These are phyloP conservation scores for Acinonyx jubatus DNA, from an alignment of 2,113 vertebrate species.

Conservation along the genomic window DNA sequence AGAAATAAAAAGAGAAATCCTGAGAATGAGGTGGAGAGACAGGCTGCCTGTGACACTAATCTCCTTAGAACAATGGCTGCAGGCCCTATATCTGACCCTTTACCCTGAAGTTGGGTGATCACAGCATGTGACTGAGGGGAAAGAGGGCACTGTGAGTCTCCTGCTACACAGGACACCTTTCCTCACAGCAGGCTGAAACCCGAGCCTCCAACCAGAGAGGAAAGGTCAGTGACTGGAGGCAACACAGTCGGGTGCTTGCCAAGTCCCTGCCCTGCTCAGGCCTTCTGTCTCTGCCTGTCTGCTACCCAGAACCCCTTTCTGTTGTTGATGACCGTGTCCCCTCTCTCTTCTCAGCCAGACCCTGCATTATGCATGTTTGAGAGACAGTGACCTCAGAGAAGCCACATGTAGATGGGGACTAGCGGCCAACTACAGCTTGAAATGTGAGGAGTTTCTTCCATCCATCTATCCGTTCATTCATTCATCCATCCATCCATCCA, in stretches of 20 bases:
- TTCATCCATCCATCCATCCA: background rate
- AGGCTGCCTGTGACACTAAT: background rate
- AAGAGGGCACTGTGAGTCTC: conserved; percentile 41
- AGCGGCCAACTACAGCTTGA: background rate
- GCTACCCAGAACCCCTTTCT: background rate
- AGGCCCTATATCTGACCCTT: background rate
- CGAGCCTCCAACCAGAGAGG: conserved; percentile 53
- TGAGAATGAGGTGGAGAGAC: background rate
- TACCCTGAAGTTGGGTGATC: background rate
- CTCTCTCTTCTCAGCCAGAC: background rate
- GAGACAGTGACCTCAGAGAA: background rate
- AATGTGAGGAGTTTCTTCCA: background rate
- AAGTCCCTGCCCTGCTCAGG: background rate
- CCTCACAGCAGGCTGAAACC: conserved; percentile 56
- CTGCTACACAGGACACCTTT: conserved; percentile 21
- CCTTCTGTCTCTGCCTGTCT: background rate
- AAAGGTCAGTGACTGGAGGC: conserved; percentile 68
- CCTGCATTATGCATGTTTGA: background rate
- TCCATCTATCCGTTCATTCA: no score
- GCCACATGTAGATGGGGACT: background rate
- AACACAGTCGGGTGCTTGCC: background rate
- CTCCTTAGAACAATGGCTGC: background rate
- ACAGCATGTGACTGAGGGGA: conserved; percentile 29
- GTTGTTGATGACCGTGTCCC: background rate
- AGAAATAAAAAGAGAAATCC: conserved; percentile 25